Evolutionary conservation across 2,888 invertebrate species (phyloP), one percentile per base, ranked within the genome.

Genomic region (Drosophila mulleri): DNA sequence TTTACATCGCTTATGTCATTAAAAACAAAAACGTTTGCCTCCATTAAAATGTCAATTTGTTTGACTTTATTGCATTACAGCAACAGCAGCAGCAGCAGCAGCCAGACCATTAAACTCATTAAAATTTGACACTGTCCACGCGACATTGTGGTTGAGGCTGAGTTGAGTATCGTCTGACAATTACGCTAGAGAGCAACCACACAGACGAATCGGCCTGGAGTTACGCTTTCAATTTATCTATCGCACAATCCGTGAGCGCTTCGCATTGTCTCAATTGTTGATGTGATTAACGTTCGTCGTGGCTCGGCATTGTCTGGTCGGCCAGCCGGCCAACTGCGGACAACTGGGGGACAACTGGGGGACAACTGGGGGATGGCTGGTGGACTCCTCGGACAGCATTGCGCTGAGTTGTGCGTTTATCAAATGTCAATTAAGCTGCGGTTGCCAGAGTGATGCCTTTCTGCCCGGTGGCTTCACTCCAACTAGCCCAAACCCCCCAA

Each of bases 351-450:
- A 1, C 29, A 2, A 35, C n/a, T n/a, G 9, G 2, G 35, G 20
- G 26, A 8, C 11, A 2, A 23, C 20, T 26, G 26, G 26, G 26
- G 6, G 7, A 26, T 11, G 16, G 20, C 12, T 18, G 32, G n/a
- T 9, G 9, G n/a, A 39, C 29, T 29, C n/a, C 47, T 23, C 14
- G 45, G n/a, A 20, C 52, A 35, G 18, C 29, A 23, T 41, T 18
- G 60, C 54, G 59, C 60, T 65, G 63, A 72, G 56, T 67, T 69
- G 60, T 75, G 67, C 77, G 84, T 82, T 86, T 81, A 83, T 87
- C 80, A 87, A 87, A 84, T 82, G 82, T 84, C 84, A 83, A 87
- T 87, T 86, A 86, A 66, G 63, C 64, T 68, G 83, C 83, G 78
- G 82, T 73, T 85, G 67, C 53, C 80, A 63, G 56, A 80, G 80